Evolutionary conservation across 64 coral and sea anemone genomes (phyloP), one percentile per base, ranked within the genome.

Genomic region (Stylophora pistillata): DNA sequence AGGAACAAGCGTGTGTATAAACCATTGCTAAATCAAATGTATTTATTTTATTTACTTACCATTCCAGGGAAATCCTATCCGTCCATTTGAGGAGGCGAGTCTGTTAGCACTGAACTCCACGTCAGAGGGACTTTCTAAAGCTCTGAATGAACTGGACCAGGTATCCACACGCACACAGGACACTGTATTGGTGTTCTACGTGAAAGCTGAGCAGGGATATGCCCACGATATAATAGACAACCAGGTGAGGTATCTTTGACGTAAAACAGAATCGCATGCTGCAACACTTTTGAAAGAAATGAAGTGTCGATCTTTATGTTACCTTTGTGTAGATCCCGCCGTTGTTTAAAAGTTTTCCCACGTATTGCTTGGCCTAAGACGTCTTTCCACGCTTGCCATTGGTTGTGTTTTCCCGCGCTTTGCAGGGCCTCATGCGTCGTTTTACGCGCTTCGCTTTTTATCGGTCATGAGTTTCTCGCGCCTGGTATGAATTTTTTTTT

Each of bases 141-240:
- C 93, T 30, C 68, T 98, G 10, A 79, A 79, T 41, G 90, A 81
- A 32, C 55, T 98, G 54, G 96, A 98, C 68, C 78, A 60, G 23
- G 76, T 98, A 31, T 91, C 96, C 5, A 92, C 96, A 3, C 86
- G 96, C 15, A 87, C 82, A 32, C 93, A 95, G 71, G 96, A 98
- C 33, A 98, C 93, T 1, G 96, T 95, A 28, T 93, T 87, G 75
- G 93, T 98, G 26, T 94, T 98, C 53, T 98, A 98, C 69, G 87
- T 98, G 59, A 98, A 98, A 78, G 53, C 80, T 62, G 93, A 79
- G 27, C 96, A 98, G 23, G 70, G 89, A 53, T 87, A 92, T 6
- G 90, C 93, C 4, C 75, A 94, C 37, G 91, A 86, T 5, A 91
- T 93, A 52, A 93, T 98, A 21, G 92, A 98, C 64, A 94, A 98